Evolutionary conservation across 2,888 invertebrate genomes (phyloP), one percentile per base, ranked within the genome.

Genomic region (Hydraecia micacea): DNA sequence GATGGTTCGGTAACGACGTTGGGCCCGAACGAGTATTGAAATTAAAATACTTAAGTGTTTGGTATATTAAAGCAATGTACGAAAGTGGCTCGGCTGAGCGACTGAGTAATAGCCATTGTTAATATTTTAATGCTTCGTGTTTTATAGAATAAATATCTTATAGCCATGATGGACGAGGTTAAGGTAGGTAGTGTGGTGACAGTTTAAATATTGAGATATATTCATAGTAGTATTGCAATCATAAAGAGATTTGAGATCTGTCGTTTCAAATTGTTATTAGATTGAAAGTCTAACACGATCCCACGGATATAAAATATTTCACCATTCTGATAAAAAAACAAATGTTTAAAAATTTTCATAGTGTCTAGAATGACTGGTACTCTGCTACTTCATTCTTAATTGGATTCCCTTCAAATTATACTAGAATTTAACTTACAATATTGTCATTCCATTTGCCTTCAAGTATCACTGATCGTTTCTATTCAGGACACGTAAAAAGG

Each of bases 21-120:
- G 75, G 79, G 80, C 58, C 32, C 60, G 70, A 73, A 85, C 73
- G 87, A 87, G 87, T 85, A 80, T 85, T 80, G 87, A 85, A 87
- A 85, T 87, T 87, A 80, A 87, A 85, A 87, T 85, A 73, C 73
- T 62, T 69, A 55, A 69, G 58, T 80, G 75, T 87, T 84, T 75
- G 62, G 80, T 74, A 72, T 85, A 86, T 87, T 75, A 76, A 39
- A 58, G 69, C 74, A 85, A 74, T 80, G 66, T 76, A 68, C 28
- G 52, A 52, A 68, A 81, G 63, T 81, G 81, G 74, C 49, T 74
- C 68, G 36, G 28, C 49, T 83, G 55, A 78, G 84, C 80, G 36
- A 81, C 73, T 36, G 60, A 71, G 55, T 32, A 58, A 67, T 66
- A 46, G 55, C 32, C 63, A 42, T 63, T 28, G 65, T 60, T 60